Conservation (phyloP, 2,797 vertebrate genomes). For the Brachyrhaphis roseni region DNA sequence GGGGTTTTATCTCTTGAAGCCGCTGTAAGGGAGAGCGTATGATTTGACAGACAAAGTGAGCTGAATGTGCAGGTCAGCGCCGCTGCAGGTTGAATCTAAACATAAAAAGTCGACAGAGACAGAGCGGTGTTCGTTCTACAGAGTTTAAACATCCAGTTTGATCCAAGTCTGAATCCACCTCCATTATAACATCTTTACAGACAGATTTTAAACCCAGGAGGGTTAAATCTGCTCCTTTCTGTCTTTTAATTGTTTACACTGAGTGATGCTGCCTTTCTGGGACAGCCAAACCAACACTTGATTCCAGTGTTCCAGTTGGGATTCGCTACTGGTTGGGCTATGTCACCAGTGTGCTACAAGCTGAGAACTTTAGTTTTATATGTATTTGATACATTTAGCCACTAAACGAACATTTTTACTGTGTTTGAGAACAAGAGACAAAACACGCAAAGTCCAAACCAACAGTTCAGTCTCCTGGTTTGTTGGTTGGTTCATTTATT, state of each 20-base stretch:
- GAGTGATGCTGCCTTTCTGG: background rate
- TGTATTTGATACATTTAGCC: background rate
- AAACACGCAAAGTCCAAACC: background rate
- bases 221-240: background rate
- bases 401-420: background rate
- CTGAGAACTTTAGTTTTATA: background rate
- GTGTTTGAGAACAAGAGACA: background rate
- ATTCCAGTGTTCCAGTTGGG: background rate
- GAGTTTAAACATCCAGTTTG: background rate
- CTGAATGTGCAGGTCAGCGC: background rate
- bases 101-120: background rate
- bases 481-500: background rate
- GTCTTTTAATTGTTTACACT: background rate
- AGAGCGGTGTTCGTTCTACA: background rate
- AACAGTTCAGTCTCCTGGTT: background rate
- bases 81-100: background rate
- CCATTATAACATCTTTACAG: background rate
- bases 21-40: background rate
- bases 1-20: slow-evolving; percentile 1
- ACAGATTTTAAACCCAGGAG: background rate
- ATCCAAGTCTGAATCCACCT: background rate
- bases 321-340: background rate
- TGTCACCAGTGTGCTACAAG: background rate
- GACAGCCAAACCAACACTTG: background rate
- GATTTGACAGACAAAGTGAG: slow-evolving; percentile 4